Conservation (phyloP, 2,888 invertebrate genomes). For the Tineola bisselliella region DNA sequence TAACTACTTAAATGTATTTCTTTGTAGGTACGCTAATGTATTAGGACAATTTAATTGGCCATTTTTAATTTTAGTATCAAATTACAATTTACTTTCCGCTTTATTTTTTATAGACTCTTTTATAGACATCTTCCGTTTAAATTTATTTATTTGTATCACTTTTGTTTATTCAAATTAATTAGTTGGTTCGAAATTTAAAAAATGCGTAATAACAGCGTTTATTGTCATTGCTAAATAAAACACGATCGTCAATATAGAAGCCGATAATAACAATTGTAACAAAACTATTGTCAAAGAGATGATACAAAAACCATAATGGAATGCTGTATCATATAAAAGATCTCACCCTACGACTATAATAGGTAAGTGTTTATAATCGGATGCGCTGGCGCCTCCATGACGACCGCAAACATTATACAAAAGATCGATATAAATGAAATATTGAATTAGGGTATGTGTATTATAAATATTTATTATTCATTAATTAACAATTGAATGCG, state of each 20-base stretch:
- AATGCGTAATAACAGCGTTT: too few species aligned
- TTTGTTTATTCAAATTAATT: too few species aligned
- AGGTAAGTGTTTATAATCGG: constrained; percentile 35
- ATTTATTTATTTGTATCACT: too few species aligned
- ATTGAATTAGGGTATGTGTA: constrained; percentile 11
- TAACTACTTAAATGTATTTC: background rate
- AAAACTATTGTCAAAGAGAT: background rate
- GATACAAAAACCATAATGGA: constrained; percentile 21
- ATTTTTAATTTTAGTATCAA: background rate
- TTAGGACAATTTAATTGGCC: constrained; percentile 11
- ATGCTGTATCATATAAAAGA: constrained; percentile 60
- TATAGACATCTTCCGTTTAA: too few species aligned
- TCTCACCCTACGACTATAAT: constrained; percentile 54
- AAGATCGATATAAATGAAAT: background rate
- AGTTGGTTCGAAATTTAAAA: too few species aligned
- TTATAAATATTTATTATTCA: background rate
- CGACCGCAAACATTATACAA: constrained; percentile 28
- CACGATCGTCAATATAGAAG: background rate
- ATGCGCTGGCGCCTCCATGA: constrained; percentile 54
- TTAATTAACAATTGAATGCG: background rate
- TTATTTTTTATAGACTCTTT: background rate
- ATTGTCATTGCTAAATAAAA: background rate
- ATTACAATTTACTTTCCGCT: background rate
- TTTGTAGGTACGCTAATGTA: background rate
- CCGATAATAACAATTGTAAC: background rate